These are phyloP conservation scores for Cyphomyrmex costatus DNA, from an alignment of 1,140 invertebrate species.

Conservation along the genomic window DNA sequence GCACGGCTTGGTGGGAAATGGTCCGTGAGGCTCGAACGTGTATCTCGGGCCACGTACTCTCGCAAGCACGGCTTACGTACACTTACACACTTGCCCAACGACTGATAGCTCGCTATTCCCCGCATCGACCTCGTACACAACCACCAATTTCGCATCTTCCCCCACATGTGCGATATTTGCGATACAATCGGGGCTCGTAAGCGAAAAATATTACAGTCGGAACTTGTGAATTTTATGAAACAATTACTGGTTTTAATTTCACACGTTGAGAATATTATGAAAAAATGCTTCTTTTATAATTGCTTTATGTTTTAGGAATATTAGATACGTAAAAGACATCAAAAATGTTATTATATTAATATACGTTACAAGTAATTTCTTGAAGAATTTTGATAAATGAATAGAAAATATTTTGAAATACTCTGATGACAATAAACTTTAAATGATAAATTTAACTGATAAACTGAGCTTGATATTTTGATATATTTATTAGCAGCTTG, in stretches of 20 bases:
- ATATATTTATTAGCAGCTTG: neutral
- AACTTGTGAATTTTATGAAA: neutral
- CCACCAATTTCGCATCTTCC: slow-evolving; percentile 44
- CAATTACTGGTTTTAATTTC: neutral
- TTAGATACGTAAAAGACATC: neutral
- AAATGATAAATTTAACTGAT: too few species aligned
- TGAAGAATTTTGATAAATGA: slow-evolving; percentile 14
- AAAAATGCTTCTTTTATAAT: neutral
- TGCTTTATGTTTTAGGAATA: neutral
- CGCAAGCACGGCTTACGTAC: slow-evolving; percentile 47
- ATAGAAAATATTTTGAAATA: slow-evolving; percentile 7
- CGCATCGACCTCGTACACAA: slow-evolving; percentile 47
- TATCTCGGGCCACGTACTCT: slow-evolving; percentile 50
- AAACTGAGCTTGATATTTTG: neutral
- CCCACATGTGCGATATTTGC: slow-evolving; percentile 28
- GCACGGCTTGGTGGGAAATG: slow-evolving; percentile 77
- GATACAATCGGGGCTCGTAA: slow-evolving; percentile 18
- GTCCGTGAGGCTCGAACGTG: slow-evolving; percentile 66
- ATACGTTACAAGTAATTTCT: neutral
- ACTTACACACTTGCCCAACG: slow-evolving; percentile 21
- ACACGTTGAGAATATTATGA: neutral
- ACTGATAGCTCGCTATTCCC: slow-evolving; percentile 49
- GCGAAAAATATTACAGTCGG: slow-evolving; percentile 30
- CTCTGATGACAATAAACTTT: neutral
- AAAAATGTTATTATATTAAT: too few species aligned